phyloP scores from a whole-genome alignment of 2,888 invertebrate species.

The Drepanosiphum platanoidis region DNA sequence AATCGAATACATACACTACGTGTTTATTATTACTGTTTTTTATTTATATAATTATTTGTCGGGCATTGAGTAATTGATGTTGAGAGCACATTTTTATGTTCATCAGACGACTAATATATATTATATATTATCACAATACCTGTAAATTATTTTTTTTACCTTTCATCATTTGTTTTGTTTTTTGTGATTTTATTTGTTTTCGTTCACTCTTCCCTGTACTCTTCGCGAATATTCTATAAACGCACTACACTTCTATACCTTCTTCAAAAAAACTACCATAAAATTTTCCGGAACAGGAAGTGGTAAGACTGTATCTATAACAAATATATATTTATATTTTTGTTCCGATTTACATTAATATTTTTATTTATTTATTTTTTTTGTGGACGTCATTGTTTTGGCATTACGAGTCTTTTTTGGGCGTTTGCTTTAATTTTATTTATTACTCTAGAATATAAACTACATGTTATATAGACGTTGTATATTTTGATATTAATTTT shows the following conservation, averaged over 20 bases:
- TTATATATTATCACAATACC: conserved; percentile 36
- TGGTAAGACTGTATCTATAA: conserved; percentile 60
- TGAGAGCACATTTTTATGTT: conserved; percentile 51
- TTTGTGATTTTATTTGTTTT: conserved; percentile 60
- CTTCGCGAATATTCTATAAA: conserved; percentile 61
- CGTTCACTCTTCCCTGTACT: conserved; percentile 60
- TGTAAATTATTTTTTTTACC: conserved; percentile 51
- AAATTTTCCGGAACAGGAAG: conserved; percentile 62
- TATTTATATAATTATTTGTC: too few relatives aligned
- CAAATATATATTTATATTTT: conserved; percentile 34
- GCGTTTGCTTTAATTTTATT: conserved; percentile 55
- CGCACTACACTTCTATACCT: conserved; percentile 60
- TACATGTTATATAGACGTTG: conserved; percentile 24
- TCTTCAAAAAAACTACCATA: conserved; percentile 60
- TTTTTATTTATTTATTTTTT: too few relatives aligned
- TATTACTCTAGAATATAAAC: conserved; percentile 41
- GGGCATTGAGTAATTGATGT: conserved; percentile 22
- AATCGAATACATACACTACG: too few relatives aligned
- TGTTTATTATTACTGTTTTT: too few relatives aligned
- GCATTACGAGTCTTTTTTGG: conserved; percentile 46
- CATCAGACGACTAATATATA: conserved; percentile 33
- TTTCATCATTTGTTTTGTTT: conserved; percentile 56
- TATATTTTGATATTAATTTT: conserved; percentile 30
- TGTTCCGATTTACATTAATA: conserved; percentile 37
- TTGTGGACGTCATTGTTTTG: conserved; percentile 61